Conservation (phyloP, 2,113 vertebrate genomes). For the Sinocyclocheilus maitianheensis region DNA sequence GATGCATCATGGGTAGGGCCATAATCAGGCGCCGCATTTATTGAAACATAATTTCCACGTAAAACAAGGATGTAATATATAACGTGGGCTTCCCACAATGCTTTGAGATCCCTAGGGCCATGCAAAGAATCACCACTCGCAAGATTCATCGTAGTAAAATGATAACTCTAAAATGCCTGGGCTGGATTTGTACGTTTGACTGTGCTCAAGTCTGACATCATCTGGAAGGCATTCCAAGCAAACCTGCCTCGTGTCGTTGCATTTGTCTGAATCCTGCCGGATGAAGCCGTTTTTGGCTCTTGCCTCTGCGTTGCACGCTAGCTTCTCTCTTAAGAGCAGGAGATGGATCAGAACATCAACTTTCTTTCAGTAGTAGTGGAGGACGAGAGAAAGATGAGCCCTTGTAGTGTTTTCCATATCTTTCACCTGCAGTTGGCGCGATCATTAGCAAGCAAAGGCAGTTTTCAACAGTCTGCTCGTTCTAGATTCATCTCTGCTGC, state of each 20-base stretch:
- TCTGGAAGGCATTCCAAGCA: constrained; percentile 46
- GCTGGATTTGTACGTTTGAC: constrained; percentile 30
- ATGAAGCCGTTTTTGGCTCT: constrained; percentile 17
- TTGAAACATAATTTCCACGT: constrained; percentile 34
- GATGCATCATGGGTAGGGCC: constrained; percentile 14
- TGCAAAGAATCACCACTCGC: constrained; percentile 46
- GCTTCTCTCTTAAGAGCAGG: background rate
- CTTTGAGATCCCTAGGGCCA: constrained; percentile 37
- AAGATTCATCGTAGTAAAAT: constrained; percentile 46
- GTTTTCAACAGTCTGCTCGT: background rate
- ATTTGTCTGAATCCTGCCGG: constrained; percentile 36
- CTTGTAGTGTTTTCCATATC: background rate
- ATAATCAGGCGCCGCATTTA: constrained; percentile 5
- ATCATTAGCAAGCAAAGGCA: constrained; percentile 32
- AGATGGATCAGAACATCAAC: background rate
- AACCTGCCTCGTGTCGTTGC: constrained; percentile 23
- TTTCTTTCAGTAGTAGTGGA: constrained; percentile 4
- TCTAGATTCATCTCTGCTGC: constrained; percentile 21
- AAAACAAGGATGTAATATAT: constrained; percentile 29
- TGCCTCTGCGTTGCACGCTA: background rate
- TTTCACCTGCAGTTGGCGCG: background rate
- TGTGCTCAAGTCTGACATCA: constrained; percentile 45
- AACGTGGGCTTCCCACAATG: constrained; percentile 45
- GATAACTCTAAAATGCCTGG: constrained; percentile 34
- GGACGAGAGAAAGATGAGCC: background rate